Base-by-base conservation (phyloP, 2,797 vertebrate genomes). In the Nasua narica region DNA sequence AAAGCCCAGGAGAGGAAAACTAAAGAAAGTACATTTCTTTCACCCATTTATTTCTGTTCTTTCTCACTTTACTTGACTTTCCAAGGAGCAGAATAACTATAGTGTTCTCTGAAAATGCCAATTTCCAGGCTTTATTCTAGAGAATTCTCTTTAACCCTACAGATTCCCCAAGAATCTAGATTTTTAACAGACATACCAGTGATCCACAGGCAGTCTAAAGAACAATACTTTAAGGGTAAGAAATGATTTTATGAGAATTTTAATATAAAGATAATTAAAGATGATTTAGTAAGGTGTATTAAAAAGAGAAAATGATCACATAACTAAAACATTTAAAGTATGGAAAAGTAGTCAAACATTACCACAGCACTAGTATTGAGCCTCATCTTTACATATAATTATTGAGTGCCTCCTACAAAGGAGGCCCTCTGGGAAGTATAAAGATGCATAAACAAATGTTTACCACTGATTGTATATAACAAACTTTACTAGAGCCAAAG, bases 321-420 rank as follows among this genome's bases (percentile, higher is more conserved):
- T 90, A 95, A 88, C 52, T 76, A 52, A 94, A 90, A 76, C 76
- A 60, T 67, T 29, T n/a, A 46, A 92, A 95, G 35, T 65, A 48
- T 70, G 70, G 15, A 46, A 62, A 86, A 87, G 48, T 29, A 91
- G 19, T 83, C 37, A 91, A 93, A 93, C 83, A 69, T 76, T 90
- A 79, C 54, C 43, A 95, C 0, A 90, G 85, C 14, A 93, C 18
- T 82, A 16, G 8, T 48, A 90, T 5, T 62, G 43, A 90, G 23
- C 32, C 87, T 83, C 78, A 91, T 48, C 67, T 90, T 95, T 85
- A 83, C n/a, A 97, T 76, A 70, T 85, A 92, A 83, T 91, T 91
- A 79, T 5, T 70, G 70, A 81, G 5, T 15, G 37, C 14, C 29
- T 79, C 67, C 29, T 70, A 67, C 25, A 25, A 16, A n/a, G 25